Evolutionary conservation across 2,113 vertebrate genomes (phyloP).

Genomic region (Propithecus coquereli): DNA sequence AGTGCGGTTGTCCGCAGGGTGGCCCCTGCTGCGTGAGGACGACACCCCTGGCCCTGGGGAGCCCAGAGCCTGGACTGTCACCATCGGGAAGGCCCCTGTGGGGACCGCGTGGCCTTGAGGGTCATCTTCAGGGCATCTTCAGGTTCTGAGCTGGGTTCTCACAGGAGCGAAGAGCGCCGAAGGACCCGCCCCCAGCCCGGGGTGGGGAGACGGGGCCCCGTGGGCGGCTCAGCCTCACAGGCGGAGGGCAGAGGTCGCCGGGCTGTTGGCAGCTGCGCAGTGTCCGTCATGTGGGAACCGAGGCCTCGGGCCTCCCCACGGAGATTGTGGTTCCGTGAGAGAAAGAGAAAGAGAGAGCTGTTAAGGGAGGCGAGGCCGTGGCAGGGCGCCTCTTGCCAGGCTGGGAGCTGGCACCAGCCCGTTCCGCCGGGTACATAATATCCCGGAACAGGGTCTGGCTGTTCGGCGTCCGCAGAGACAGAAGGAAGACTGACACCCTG

Average conservation of each 20-base stretch:
- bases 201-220: neutral
- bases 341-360: neutral
- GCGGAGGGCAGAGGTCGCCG: neutral
- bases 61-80: neutral
- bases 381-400: neutral
- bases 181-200: neutral
- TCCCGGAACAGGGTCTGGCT: slow-evolving; percentile 13
- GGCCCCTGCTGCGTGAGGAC: neutral
- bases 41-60: neutral
- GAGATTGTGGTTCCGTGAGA: neutral
- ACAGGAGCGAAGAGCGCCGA: accelerated
- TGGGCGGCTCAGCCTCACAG: neutral
- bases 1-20: too few species aligned
- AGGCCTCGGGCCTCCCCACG: neutral
- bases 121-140: neutral
- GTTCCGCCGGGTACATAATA: neutral
- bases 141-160: neutral
- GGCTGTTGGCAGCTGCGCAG: neutral
- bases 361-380: neutral
- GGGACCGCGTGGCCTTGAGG: neutral
- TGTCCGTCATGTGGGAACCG: neutral
- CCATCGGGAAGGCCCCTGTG: accelerated
- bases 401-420: neutral
- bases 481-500: neutral
- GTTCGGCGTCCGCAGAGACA: neutral